Conservation (phyloP, 2,797 vertebrate genomes). For the Petrocephalus schoutedeni region DNA sequence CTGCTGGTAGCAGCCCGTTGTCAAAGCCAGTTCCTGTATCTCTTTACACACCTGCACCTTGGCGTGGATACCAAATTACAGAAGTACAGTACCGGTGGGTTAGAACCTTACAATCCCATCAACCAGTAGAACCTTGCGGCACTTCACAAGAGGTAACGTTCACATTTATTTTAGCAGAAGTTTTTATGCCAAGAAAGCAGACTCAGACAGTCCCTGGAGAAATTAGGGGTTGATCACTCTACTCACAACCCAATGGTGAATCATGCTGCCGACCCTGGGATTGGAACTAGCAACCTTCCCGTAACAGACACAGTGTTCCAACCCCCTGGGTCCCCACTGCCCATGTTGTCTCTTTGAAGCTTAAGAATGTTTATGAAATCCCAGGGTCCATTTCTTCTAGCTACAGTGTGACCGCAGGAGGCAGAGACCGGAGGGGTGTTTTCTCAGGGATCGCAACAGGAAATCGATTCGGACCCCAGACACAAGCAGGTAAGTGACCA, state of each 20-base stretch:
- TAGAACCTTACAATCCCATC: neutral
- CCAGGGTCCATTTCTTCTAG: neutral
- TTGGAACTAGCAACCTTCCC: neutral
- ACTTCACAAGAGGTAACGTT: neutral
- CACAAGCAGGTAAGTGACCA: slow-evolving; percentile 48
- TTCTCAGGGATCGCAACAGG: slow-evolving; percentile 34
- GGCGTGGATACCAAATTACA: neutral
- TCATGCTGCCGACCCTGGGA: neutral
- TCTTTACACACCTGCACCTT: slow-evolving; percentile 2
- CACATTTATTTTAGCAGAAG: neutral
- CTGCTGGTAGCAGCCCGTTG: neutral
- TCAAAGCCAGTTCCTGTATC: neutral
- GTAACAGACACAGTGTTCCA: neutral
- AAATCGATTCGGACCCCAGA: slow-evolving; percentile 44
- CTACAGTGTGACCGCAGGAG: slow-evolving; percentile 1
- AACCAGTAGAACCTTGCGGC: neutral
- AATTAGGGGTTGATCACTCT: neutral
- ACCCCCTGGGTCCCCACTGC: neutral
- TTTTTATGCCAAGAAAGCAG: neutral
- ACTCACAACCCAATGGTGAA: neutral
- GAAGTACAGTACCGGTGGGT: neutral
- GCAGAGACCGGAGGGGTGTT: slow-evolving; percentile 31
- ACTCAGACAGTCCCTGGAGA: neutral
- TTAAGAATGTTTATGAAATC: neutral
- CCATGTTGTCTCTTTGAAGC: neutral